Percentiles rank a stretch among this genome's conserved stretches.
Evolutionary conservation across 1,140 invertebrate species (phyloP).

Genomic region (Yoshiicerus persimilis): DNA sequence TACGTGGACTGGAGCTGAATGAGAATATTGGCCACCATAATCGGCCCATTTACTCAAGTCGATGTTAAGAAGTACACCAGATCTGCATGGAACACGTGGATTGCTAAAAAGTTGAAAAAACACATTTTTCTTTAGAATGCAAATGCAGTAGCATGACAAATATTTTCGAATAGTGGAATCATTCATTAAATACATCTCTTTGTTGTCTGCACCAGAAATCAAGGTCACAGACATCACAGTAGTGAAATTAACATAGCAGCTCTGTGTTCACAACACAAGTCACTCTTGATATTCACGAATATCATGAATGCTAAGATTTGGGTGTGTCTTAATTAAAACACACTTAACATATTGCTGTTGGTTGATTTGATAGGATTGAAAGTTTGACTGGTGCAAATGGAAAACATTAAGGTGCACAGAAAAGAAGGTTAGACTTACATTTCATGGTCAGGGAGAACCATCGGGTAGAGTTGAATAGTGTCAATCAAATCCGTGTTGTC

Average conservation of each 20-base stretch:
- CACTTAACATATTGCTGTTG: not conserved
- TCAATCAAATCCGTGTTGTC: conserved; percentile 92
- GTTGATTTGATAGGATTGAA: not conserved
- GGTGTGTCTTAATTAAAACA: not conserved
- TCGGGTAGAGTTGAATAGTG: conserved; percentile 89
- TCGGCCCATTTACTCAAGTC: conserved; percentile 88
- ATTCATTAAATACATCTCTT: not conserved
- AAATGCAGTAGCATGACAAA: not conserved
- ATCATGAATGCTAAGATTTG: not conserved
- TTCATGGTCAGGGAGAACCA: conserved; percentile 87
- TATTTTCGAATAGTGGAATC: not conserved
- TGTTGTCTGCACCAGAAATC: not conserved
- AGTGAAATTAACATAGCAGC: not conserved
- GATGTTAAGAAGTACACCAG: conserved; percentile 78
- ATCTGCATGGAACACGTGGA: conserved; percentile 83
- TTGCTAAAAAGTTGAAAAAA: conserved; percentile 64
- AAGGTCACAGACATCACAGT: not conserved
- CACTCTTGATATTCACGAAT: not conserved
- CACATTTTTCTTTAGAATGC: not conserved
- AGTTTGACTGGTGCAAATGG: not conserved
- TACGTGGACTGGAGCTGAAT: conserved; percentile 47
- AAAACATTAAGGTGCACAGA: not conserved
- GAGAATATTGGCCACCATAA: conserved; percentile 53
- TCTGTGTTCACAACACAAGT: not conserved
- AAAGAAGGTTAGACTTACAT: conserved; percentile 65